A percentile compares a stretch with the other conserved stretches of the same genome.
phyloP scores from a whole-genome alignment of 1,140 invertebrate species.

The Musca vetustissima region DNA sequence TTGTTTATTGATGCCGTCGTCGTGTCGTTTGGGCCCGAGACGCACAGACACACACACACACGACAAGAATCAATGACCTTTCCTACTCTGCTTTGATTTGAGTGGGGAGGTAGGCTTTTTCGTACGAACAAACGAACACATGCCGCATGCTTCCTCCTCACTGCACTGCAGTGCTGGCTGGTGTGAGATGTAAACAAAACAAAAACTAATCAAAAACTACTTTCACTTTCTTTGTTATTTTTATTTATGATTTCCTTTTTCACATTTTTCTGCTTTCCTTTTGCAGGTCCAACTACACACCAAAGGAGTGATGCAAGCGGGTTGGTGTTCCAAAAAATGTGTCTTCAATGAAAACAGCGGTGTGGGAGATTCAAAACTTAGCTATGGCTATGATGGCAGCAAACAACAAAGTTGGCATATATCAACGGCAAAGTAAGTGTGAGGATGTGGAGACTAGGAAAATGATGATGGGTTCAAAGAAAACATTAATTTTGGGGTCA shows the following conservation, averaged over 20 bases:
- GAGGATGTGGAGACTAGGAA: too few species aligned
- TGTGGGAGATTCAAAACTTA: slow-evolving; percentile 78
- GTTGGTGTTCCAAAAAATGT: slow-evolving; percentile 75
- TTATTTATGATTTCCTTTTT: not conserved
- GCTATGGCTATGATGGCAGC: slow-evolving; percentile 83
- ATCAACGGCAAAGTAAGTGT: slow-evolving; percentile 62
- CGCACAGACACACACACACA: too few species aligned
- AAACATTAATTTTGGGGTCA: too few species aligned
- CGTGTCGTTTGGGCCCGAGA: too few species aligned
- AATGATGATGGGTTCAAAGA: too few species aligned
- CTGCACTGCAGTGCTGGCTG: not conserved
- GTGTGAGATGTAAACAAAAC: slow-evolving; percentile 12
- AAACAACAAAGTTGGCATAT: slow-evolving; percentile 82
- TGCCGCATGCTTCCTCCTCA: not conserved
- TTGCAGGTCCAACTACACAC: slow-evolving; percentile 68
- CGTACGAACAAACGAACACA: too few species aligned
- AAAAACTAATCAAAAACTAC: not conserved
- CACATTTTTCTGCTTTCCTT: not conserved
- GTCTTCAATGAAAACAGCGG: slow-evolving; percentile 78
- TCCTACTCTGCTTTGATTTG: not conserved
- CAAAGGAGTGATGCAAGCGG: slow-evolving; percentile 86
- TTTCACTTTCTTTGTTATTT: slow-evolving; percentile 10
- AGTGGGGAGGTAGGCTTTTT: too few species aligned
- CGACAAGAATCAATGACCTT: slow-evolving; percentile 27
- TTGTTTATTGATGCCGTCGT: not conserved